Conservation (phyloP, 53 echinoderm and acorn worm genomes). For the Apostichopus leukothele region DNA sequence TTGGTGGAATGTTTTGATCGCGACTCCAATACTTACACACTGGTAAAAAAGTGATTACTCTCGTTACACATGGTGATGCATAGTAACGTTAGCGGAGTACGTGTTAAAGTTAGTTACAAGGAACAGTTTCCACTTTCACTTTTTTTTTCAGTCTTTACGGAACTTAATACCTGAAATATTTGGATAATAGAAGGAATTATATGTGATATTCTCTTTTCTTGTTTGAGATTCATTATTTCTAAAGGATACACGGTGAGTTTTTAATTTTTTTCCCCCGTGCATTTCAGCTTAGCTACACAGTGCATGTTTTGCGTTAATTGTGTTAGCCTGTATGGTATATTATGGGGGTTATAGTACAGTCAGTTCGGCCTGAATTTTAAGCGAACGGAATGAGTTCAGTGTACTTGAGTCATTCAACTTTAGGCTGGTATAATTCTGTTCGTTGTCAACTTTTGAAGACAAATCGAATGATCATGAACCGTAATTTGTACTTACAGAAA, state of each 20-base stretch:
- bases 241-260: not conserved
- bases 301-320: too few relatives aligned
- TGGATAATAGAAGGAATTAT: conserved; percentile 21
- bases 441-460: too few relatives aligned
- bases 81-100: not conserved
- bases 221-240: not conserved
- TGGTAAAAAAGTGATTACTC: not conserved
- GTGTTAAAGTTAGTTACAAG: not conserved
- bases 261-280: not conserved
- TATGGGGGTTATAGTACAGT: too few relatives aligned
- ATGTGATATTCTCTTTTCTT: not conserved
- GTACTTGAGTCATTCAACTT: conserved; percentile 5
- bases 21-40: not conserved
- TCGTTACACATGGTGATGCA: not conserved
- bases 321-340: too few relatives aligned
- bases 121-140: not conserved
- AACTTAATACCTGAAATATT: not conserved
- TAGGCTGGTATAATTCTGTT: too few relatives aligned
- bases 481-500: too few relatives aligned
- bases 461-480: too few relatives aligned
- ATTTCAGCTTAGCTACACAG: not conserved
- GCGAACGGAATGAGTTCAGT: not conserved
- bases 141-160: not conserved
- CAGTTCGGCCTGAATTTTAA: too few relatives aligned
- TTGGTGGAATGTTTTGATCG: not conserved